Conservation (phyloP, 2,888 invertebrate genomes). For the Tachina grossa region DNA sequence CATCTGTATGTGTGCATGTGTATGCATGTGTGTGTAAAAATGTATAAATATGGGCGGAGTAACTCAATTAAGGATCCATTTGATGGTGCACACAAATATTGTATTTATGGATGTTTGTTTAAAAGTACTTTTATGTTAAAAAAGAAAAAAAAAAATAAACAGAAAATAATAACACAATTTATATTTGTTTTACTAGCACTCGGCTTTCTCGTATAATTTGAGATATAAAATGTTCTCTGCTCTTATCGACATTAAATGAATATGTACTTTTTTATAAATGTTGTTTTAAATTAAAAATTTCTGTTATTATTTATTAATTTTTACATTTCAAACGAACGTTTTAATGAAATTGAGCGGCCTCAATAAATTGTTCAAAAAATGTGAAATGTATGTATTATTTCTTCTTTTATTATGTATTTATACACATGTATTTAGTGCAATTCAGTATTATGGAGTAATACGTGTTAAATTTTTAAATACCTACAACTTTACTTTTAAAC, state of each 20-base stretch:
- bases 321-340: conserved; percentile 61
- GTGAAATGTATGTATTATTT: not conserved
- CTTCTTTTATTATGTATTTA: conserved; percentile 9
- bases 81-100: conserved; percentile 80
- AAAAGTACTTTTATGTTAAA: conserved; percentile 65
- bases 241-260: conserved; percentile 58
- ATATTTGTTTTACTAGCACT: conserved; percentile 66
- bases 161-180: conserved; percentile 44
- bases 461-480: conserved; percentile 10
- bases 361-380: conserved; percentile 52
- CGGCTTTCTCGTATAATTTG: conserved; percentile 51
- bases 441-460: not conserved
- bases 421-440: conserved; percentile 10
- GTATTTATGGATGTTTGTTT: conserved; percentile 59
- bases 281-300: conserved; percentile 53
- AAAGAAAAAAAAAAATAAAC: conserved; percentile 30
- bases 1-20: conserved; percentile 34
- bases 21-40: conserved; percentile 22
- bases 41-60: conserved; percentile 80
- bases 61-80: conserved; percentile 83
- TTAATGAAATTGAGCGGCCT: conserved; percentile 59
- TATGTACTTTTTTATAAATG: conserved; percentile 19
- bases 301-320: conserved; percentile 63
- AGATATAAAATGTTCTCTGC: conserved; percentile 54
- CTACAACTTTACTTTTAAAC: not conserved